phyloP scores from a whole-genome alignment of 2,113 vertebrate species.

The Phaetusa simplex region DNA sequence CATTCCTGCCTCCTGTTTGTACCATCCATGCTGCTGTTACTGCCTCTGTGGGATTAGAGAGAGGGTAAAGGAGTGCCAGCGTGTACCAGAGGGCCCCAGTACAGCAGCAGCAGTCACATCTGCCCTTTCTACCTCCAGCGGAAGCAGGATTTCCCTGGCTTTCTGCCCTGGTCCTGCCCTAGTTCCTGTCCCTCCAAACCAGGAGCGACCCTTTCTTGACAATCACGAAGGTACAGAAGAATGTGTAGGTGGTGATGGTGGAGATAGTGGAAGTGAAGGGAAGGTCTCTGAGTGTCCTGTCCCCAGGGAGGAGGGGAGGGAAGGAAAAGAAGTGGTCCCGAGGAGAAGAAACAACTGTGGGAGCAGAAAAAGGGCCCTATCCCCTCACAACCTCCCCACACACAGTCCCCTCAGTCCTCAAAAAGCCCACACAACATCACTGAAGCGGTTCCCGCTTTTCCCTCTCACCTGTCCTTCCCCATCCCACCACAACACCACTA shows the following conservation, averaged over 20 bases:
- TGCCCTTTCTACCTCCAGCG: background rate
- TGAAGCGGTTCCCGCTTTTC: background rate
- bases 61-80: background rate
- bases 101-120: background rate
- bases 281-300: background rate
- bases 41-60: slow-evolving; percentile 22
- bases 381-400: background rate
- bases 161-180: background rate
- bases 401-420: background rate
- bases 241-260: background rate
- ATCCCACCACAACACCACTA: background rate
- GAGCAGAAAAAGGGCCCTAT: background rate
- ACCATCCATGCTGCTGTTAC: slow-evolving; percentile 1
- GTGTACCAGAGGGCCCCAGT: background rate
- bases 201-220: background rate
- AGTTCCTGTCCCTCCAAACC: background rate
- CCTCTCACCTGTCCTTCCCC: background rate
- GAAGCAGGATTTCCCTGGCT: background rate
- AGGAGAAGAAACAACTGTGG: background rate
- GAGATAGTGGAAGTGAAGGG: background rate
- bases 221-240: background rate
- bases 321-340: background rate
- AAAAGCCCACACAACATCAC: background rate
- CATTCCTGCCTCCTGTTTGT: slow-evolving; percentile 19
- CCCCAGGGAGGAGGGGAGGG: background rate